Base-by-base conservation (phyloP, 2,113 vertebrate species). In the Triplophysa dalaica region DNA sequence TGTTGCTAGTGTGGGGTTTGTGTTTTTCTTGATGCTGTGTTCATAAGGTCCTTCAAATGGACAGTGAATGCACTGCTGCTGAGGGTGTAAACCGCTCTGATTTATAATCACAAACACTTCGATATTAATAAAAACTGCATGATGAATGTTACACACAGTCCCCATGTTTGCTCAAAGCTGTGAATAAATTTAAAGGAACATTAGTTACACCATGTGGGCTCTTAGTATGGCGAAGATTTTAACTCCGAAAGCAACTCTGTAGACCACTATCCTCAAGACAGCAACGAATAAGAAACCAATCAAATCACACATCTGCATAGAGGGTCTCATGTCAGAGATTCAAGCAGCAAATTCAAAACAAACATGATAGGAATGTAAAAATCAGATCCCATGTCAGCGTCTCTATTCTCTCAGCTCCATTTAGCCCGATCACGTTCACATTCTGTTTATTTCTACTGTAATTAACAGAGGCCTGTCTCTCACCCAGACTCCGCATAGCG, bases 391-490 rank as follows among this genome's bases (percentile, higher is more conserved):
- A 85, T 85, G 79, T 85, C 67, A 74, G 58, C 66, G 26, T 48
- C 54, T 45, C 61, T 66, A 75, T 82, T 85, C 72, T 82, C 80
- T 82, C 83, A 76, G 77, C 81, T 82, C 80, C 84, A 83, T 83
- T 83, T 81, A 83, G 77, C 77, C 69, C 81, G 21, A 79, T 82
- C 83, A 80, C 79, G 80, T 77, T 70, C 77, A 72, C 74, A 81
- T 78, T 76, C 74, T 84, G 79, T 80, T 85, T 85, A 87, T 74
- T 72, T 64, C 66, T 61, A 76, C 63, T 58, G 82, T 84, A 86
- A 87, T 87, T 87, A 87, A 84, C 78, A 79, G 75, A 65, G 75
- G 78, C 78, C 82, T 64, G 79, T 81, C 81, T 78, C 81, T 79
- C 74, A 75, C 81, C 62, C 78, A 84, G 81, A 70, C 78, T 84